phyloP scores from a whole-genome alignment of 2,888 invertebrate species.

The Drosophila testacea region DNA sequence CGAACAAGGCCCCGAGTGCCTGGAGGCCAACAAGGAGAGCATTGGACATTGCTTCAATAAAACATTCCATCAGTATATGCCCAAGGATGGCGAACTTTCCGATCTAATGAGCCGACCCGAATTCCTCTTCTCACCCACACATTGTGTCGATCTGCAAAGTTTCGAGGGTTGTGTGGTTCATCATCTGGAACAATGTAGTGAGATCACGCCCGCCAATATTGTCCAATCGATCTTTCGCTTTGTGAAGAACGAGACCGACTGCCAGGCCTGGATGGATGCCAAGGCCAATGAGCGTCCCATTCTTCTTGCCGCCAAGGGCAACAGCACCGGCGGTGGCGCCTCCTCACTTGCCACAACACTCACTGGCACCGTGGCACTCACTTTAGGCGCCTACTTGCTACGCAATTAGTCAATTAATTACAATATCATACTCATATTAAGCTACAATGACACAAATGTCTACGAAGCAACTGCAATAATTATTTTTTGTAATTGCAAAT shows the following conservation, averaged over 20 bases:
- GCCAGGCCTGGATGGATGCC: constrained; percentile 82
- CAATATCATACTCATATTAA: constrained; percentile 34
- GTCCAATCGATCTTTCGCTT: constrained; percentile 91
- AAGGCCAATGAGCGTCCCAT: constrained; percentile 69
- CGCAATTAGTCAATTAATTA: constrained; percentile 33
- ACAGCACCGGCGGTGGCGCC: constrained; percentile 46
- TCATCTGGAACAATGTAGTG: constrained; percentile 87
- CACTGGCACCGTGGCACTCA: constrained; percentile 46
- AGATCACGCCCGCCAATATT: constrained; percentile 92
- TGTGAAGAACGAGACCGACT: constrained; percentile 89
- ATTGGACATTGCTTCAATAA: constrained; percentile 88
- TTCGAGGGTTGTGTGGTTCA: constrained; percentile 83
- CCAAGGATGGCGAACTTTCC: constrained; percentile 82
- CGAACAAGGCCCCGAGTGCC: constrained; percentile 92
- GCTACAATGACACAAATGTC: constrained; percentile 13
- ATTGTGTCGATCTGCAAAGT: constrained; percentile 82
- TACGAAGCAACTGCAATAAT: too few relatives aligned
- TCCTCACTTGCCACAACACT: constrained; percentile 32
- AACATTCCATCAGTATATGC: constrained; percentile 87
- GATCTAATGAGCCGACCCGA: constrained; percentile 86
- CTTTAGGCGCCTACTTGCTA: constrained; percentile 25
- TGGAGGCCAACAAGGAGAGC: constrained; percentile 87
- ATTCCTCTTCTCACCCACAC: constrained; percentile 87
- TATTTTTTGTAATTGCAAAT: too few relatives aligned
- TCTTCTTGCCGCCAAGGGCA: constrained; percentile 52